A percentile compares a stretch with the other conserved stretches of the same genome.
Conservation (phyloP, 2,113 vertebrate genomes). For the Ceyx melanurus region DNA sequence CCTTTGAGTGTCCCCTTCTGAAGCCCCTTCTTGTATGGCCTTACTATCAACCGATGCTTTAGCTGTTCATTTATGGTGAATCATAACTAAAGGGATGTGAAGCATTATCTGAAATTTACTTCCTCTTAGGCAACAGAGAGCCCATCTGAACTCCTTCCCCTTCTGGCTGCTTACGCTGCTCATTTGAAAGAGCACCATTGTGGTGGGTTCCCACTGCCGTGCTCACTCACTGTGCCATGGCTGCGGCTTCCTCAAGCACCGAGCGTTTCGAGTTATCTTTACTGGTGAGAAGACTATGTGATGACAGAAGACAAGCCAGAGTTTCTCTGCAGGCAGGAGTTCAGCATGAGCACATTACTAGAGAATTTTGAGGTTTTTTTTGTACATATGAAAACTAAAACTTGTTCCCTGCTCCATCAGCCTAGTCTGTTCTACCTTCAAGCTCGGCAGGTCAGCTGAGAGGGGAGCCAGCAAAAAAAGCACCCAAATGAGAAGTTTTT, state of each 20-base stretch:
- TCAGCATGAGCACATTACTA: neutral
- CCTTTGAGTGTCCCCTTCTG: slow-evolving; percentile 24
- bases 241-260: neutral
- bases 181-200: slow-evolving; percentile 15
- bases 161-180: neutral
- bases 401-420: neutral
- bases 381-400: neutral
- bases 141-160: slow-evolving; percentile 24
- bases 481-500: neutral
- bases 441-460: neutral
- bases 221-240: neutral
- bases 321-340: neutral
- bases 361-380: neutral
- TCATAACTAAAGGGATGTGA: neutral
- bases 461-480: neutral
- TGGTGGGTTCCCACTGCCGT: neutral
- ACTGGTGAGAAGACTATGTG: neutral
- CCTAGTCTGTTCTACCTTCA: neutral
- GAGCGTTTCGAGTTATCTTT: neutral
- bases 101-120: neutral
- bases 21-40: slow-evolving; percentile 19
- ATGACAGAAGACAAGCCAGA: neutral
- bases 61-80: slow-evolving; percentile 20
- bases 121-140: slow-evolving; percentile 39
- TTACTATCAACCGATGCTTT: neutral